Conservation (phyloP, 2,113 vertebrate genomes). For the Sigmodon hispidus region DNA sequence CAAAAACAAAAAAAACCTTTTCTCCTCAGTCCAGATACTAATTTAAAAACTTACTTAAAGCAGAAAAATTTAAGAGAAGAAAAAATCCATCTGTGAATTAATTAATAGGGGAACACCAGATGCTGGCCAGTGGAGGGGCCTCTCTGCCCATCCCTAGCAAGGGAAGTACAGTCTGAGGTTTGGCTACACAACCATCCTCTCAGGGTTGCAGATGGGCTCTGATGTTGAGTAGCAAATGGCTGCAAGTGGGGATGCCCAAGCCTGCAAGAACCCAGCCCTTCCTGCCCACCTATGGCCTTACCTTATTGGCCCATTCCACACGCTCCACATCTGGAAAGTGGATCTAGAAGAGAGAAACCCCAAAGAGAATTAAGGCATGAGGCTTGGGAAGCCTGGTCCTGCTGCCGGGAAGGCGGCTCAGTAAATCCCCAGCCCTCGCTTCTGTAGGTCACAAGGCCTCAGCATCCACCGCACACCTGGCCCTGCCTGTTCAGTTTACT, state of each 20-base stretch:
- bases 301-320: constrained; percentile 97
- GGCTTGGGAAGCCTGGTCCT: not conserved
- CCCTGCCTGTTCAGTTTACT: not conserved
- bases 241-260: not conserved
- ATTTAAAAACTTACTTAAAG: not conserved
- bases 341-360: constrained; percentile 86
- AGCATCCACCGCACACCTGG: fast-evolving
- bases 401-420: not conserved
- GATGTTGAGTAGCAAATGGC: not conserved
- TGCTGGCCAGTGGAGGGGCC: not conserved
- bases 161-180: not conserved
- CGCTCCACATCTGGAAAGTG: constrained; percentile 94
- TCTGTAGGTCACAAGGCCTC: not conserved
- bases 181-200: not conserved
- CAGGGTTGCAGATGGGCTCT: not conserved
- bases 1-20: not conserved
- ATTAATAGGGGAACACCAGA: not conserved
- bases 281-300: constrained; percentile 72
- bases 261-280: not conserved
- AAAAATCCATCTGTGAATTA: not conserved
- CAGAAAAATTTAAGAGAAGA: not conserved
- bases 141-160: not conserved
- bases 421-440: not conserved
- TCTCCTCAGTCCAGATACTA: not conserved
- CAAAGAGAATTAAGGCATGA: not conserved